phyloP scores from a whole-genome alignment of 2,113 vertebrate species.

The Macheiramphus alcinus region DNA sequence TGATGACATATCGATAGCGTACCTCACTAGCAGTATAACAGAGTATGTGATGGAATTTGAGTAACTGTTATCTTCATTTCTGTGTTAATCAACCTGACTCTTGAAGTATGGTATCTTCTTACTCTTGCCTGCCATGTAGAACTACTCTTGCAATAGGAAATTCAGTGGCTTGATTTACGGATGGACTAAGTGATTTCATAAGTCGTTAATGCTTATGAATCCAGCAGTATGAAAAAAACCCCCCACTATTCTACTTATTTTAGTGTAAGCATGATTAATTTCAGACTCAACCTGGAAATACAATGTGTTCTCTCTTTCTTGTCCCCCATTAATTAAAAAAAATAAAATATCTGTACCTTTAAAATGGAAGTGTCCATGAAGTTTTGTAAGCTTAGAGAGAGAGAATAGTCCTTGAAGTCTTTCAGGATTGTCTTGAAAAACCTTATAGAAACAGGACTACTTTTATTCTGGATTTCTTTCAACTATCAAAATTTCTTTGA shows the following conservation, averaged over 20 bases:
- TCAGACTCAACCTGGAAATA: neutral
- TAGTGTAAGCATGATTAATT: neutral
- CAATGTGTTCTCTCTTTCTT: neutral
- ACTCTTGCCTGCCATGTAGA: neutral
- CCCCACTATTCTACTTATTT: neutral
- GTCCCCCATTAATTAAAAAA: neutral
- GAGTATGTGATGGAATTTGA: neutral
- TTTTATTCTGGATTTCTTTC: neutral
- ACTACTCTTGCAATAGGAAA: neutral
- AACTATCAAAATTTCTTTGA: neutral
- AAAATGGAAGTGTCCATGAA: neutral
- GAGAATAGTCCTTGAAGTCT: neutral
- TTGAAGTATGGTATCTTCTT: neutral
- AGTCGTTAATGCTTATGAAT: neutral
- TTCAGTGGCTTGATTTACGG: neutral
- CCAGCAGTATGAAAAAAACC: neutral
- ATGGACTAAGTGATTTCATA: neutral
- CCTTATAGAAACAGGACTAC: neutral
- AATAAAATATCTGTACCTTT: neutral
- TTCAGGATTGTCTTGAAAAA: neutral
- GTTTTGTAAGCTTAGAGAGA: neutral
- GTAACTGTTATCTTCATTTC: neutral
- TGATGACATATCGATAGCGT: neutral
- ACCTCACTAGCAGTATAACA: neutral
- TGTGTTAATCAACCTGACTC: neutral